Conservation (phyloP, 2,797 vertebrate genomes). For the Nyctalus aviator region DNA sequence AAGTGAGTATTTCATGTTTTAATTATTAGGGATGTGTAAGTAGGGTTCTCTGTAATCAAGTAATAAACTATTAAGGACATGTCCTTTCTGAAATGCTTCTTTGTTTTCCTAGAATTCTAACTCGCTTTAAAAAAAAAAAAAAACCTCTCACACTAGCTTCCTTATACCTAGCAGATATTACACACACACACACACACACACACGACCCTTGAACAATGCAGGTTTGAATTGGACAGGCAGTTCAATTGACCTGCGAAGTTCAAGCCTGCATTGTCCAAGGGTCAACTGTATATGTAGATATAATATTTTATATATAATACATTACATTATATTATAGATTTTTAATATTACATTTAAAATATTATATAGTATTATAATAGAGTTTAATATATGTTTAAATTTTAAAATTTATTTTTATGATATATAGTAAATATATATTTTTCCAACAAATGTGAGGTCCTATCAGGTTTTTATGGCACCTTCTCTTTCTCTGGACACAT, state of each 20-base stretch:
- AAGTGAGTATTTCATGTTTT: background rate
- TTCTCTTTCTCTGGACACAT: background rate
- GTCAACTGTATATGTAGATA: background rate
- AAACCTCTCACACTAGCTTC: background rate
- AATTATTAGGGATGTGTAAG: background rate
- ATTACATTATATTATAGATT: background rate
- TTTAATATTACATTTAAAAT: background rate
- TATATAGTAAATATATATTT: background rate
- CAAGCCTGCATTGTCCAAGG: background rate
- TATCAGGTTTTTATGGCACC: background rate
- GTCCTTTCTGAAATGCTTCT: constrained; percentile 14
- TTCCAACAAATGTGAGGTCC: background rate
- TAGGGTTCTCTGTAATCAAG: background rate
- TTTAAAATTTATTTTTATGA: constrained; percentile 24
- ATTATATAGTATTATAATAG: background rate
- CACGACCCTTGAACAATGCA: background rate
- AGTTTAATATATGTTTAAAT: background rate
- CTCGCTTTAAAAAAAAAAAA: background rate
- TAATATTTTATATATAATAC: background rate
- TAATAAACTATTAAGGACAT: background rate
- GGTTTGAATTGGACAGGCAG: background rate
- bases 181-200: background rate
- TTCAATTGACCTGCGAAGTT: background rate
- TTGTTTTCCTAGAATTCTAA: constrained; percentile 11
- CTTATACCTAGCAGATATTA: background rate